These are phyloP conservation scores for Hycleus phaleratus DNA, from an alignment of 1,140 invertebrate genomes.

Conservation along the genomic window DNA sequence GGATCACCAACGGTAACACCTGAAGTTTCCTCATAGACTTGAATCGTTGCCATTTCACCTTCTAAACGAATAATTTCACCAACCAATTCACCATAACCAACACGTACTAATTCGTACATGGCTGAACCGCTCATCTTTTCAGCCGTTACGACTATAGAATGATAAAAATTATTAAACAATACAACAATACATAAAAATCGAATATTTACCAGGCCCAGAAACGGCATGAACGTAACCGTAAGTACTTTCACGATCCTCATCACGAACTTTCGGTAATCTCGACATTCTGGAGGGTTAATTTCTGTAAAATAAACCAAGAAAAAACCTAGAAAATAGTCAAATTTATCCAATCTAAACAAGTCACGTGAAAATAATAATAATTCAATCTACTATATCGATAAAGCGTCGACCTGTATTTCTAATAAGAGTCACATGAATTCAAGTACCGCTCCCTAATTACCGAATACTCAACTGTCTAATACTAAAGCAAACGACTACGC, in stretches of 20 bases:
- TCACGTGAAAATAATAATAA: constrained; percentile 32
- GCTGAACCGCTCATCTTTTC: constrained; percentile 98
- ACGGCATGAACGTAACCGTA: constrained; percentile 96
- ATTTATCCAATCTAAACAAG: neutral
- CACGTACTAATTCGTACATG: constrained; percentile 99
- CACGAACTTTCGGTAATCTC: constrained; percentile 62
- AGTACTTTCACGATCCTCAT: constrained; percentile 79
- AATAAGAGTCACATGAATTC: neutral
- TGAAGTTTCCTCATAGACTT: constrained; percentile 99
- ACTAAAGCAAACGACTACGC: constrained; percentile 21
- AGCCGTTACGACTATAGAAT: constrained; percentile 86
- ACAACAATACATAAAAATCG: neutral
- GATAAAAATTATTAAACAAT: neutral
- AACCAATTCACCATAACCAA: constrained; percentile 95
- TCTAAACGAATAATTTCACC: constrained; percentile 99
- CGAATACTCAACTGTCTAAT: neutral
- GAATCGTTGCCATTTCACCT: constrained; percentile 99
- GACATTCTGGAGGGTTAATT: constrained; percentile 43
- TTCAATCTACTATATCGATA: constrained; percentile 22
- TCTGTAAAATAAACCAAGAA: constrained; percentile 5
- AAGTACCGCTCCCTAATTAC: neutral
- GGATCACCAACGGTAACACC: constrained; percentile 99
- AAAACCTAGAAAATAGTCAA: neutral
- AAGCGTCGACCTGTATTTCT: constrained; percentile 1
- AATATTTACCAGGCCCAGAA: constrained; percentile 84